phyloP scores from a whole-genome alignment of 2,113 vertebrate species.

The Phrynocephalus versicolor region DNA sequence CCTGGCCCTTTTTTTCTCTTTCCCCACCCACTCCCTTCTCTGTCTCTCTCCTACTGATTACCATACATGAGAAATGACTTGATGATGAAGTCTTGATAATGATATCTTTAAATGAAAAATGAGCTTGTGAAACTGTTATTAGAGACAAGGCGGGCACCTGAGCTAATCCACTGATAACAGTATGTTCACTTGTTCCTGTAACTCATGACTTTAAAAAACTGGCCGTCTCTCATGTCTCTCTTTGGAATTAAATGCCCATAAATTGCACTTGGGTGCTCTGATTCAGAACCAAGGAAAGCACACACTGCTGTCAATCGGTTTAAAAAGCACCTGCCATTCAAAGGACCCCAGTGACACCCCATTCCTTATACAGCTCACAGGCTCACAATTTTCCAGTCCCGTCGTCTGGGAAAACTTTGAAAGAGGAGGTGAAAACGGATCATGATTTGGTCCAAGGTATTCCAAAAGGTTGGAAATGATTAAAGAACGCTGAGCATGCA shows the following conservation, averaged over 20 bases:
- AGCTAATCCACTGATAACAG: slow-evolving; percentile 19
- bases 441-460: slow-evolving; percentile 12
- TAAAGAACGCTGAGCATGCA: slow-evolving; percentile 40
- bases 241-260: slow-evolving; percentile 40
- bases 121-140: slow-evolving; percentile 6
- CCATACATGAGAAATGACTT: background rate
- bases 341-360: slow-evolving; percentile 46
- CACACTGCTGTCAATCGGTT: slow-evolving; percentile 1
- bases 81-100: background rate
- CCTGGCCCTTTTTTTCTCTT: too few species aligned
- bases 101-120: background rate
- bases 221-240: background rate
- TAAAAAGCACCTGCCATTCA: slow-evolving; percentile 45
- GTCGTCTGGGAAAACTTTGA: slow-evolving; percentile 21
- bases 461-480: slow-evolving; percentile 49
- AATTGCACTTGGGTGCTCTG: slow-evolving; percentile 40
- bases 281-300: slow-evolving; percentile 53
- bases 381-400: slow-evolving; percentile 28
- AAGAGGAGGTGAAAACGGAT: slow-evolving; percentile 36
- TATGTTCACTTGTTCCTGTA: slow-evolving; percentile 20
- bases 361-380: slow-evolving; percentile 1
- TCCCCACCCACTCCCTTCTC: too few species aligned
- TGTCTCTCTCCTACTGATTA: background rate
- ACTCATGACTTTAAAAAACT: slow-evolving; percentile 9
- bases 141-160: background rate